Base-by-base conservation (phyloP, 2,113 vertebrate species). In the Plestiodon gilberti region DNA sequence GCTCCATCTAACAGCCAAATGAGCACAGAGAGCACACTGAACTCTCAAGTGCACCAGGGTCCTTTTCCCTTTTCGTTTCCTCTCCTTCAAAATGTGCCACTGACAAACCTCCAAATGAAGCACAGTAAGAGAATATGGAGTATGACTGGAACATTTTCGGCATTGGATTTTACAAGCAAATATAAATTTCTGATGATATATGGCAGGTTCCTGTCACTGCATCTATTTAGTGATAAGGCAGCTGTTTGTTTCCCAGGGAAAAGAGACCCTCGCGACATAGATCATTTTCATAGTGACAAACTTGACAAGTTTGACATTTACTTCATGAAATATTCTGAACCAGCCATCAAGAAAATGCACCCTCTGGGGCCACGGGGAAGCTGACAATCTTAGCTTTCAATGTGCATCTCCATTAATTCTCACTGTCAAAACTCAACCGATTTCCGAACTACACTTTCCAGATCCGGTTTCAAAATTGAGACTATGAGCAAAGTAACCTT, bases 231-330 rank as follows among this genome's bases (percentile, higher is more conserved):
- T 25, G 93, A 93, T 93, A 95, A 96, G 94, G 95, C 96, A 96
- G 96, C 94, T 97, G 96, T 95, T 97, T 96, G 87, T 93, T 97
- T 95, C 95, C 92, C 89, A 94, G 84, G 91, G 92, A 97, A 97
- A 95, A 94, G 85, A 95, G 96, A 96, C 93, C 95, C 93, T 88
- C 86, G 93, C 92, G 96, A 94, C 95, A 96, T 84, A 95, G 96
- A 96, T 97, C 95, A 95, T 95, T 97, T 95, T 97, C 96, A 96
- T 93, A 96, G 93, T 96, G 95, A 96, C 95, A 97, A 95, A 61
- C 92, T 93, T 92, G 97, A 97, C 97, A 96, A 96, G 96, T 93
- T 59, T 97, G 97, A 96, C 97, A 97, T 97, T 97, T 97, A 90
- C 96, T 96, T 97, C 93, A 88, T 87, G 90, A 95, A 93, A 92